Evolutionary conservation across 2,888 invertebrate species (phyloP).

Genomic region (Nemotelus pantherinus): DNA sequence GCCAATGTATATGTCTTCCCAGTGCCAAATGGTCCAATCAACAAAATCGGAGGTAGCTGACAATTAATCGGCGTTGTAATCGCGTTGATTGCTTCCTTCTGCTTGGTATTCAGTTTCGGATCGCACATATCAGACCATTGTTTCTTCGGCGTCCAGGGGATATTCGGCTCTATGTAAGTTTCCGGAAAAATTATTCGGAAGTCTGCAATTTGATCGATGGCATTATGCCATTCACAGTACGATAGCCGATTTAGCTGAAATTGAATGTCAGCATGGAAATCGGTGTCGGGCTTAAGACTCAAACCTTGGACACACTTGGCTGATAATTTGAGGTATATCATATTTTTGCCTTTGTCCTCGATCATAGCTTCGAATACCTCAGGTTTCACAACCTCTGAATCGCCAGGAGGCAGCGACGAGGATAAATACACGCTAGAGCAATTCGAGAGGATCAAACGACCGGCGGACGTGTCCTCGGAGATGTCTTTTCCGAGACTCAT

Average conservation of each 20-base stretch:
- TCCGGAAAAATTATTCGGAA: slow-evolving; percentile 79
- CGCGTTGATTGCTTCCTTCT: slow-evolving; percentile 80
- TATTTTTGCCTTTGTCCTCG: slow-evolving; percentile 82
- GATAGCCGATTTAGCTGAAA: slow-evolving; percentile 83
- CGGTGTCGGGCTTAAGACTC: slow-evolving; percentile 71
- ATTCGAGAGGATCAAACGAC: slow-evolving; percentile 79
- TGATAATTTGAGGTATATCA: slow-evolving; percentile 78
- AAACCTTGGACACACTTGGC: slow-evolving; percentile 73
- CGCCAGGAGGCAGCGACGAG: slow-evolving; percentile 55
- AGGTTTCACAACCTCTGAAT: slow-evolving; percentile 57
- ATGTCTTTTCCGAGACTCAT: slow-evolving; percentile 77
- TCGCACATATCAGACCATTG: slow-evolving; percentile 75
- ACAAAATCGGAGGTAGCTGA: slow-evolving; percentile 75
- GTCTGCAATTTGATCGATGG: slow-evolving; percentile 79
- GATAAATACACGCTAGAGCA: slow-evolving; percentile 76
- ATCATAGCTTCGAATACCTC: slow-evolving; percentile 79
- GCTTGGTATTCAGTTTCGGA: slow-evolving; percentile 76
- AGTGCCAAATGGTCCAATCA: slow-evolving; percentile 86
- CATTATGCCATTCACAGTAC: slow-evolving; percentile 86
- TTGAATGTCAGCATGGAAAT: slow-evolving; percentile 77
- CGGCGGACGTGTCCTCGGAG: slow-evolving; percentile 84
- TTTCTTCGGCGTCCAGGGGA: slow-evolving; percentile 75
- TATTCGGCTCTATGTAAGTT: slow-evolving; percentile 70
- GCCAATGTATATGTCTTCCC: slow-evolving; percentile 88
- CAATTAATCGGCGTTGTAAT: slow-evolving; percentile 75